Conservation (phyloP, 2,113 vertebrate genomes). For the Grus americana region DNA sequence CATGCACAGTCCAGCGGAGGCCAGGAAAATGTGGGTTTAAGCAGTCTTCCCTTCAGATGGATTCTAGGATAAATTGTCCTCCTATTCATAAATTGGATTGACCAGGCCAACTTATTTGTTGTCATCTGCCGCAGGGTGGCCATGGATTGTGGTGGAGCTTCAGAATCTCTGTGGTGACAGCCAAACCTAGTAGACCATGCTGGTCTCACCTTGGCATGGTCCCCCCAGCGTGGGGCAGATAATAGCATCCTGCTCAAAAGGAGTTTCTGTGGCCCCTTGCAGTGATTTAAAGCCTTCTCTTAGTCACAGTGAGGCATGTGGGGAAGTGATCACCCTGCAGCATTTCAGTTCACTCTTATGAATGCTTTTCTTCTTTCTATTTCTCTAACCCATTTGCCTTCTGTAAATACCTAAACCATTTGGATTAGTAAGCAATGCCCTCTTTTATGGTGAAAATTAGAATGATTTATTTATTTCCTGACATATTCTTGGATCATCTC, state of each 20-base stretch:
- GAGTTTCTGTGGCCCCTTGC: background rate
- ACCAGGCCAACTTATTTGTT: background rate
- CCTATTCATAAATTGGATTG: background rate
- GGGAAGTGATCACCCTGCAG: background rate
- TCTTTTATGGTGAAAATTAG: background rate
- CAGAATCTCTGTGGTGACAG: background rate
- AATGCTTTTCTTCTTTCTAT: background rate
- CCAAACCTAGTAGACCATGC: background rate
- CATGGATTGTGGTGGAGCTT: background rate
- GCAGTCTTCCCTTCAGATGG: background rate
- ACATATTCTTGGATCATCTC: background rate
- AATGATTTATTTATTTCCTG: conserved; percentile 27
- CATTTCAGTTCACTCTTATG: background rate
- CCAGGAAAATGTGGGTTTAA: background rate
- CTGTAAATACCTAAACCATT: background rate
- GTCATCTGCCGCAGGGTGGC: background rate
- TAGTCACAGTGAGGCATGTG: background rate
- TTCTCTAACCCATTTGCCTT: background rate
- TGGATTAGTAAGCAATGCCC: background rate
- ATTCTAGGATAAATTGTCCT: background rate
- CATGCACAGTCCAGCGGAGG: background rate
- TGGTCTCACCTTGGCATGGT: background rate
- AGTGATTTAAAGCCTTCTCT: background rate
- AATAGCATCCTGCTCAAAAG: background rate
- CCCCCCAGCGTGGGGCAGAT: background rate